Evolutionary conservation across 2,113 vertebrate species (phyloP).

Genomic region (Calidris pygmaea): DNA sequence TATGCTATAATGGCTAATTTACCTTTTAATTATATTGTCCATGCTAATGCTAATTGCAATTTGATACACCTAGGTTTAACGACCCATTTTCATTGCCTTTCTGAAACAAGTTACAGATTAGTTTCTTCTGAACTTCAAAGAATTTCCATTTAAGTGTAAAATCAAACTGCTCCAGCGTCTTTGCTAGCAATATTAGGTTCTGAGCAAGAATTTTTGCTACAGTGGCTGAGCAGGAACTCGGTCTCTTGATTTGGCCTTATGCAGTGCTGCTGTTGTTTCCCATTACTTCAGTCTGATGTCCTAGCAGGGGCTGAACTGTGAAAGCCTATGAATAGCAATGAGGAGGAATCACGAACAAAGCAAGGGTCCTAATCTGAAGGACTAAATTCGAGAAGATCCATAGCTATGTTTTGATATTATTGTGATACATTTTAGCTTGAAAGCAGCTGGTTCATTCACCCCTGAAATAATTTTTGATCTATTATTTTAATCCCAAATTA

Average conservation of each 20-base stretch:
- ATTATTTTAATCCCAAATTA: slow-evolving; percentile 33
- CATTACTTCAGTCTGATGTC: slow-evolving; percentile 14
- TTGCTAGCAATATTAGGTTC: slow-evolving; percentile 43
- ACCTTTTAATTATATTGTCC: slow-evolving; percentile 73
- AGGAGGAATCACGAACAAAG: not conserved
- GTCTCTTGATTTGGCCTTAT: slow-evolving; percentile 22
- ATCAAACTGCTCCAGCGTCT: slow-evolving; percentile 55
- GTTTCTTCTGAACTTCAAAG: slow-evolving; percentile 67
- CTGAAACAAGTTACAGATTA: slow-evolving; percentile 68
- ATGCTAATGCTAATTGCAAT: slow-evolving; percentile 68
- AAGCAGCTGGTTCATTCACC: not conserved
- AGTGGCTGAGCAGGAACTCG: slow-evolving; percentile 35
- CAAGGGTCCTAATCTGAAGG: not conserved
- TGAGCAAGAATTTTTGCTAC: slow-evolving; percentile 24
- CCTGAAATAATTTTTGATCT: not conserved
- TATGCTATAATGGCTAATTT: slow-evolving; percentile 64
- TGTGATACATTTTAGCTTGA: not conserved
- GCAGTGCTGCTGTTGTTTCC: slow-evolving; percentile 16
- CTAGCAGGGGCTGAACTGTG: slow-evolving; percentile 47
- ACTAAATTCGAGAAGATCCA: not conserved
- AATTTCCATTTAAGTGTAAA: slow-evolving; percentile 64
- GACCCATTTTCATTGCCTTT: slow-evolving; percentile 60
- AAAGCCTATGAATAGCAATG: slow-evolving; percentile 56
- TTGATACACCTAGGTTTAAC: slow-evolving; percentile 69
- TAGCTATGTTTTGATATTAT: not conserved